A percentile compares a stretch with the other conserved stretches of the same genome.
These are phyloP conservation scores for Lymantria monacha DNA, from an alignment of 2,888 invertebrate species.

Conservation along the genomic window DNA sequence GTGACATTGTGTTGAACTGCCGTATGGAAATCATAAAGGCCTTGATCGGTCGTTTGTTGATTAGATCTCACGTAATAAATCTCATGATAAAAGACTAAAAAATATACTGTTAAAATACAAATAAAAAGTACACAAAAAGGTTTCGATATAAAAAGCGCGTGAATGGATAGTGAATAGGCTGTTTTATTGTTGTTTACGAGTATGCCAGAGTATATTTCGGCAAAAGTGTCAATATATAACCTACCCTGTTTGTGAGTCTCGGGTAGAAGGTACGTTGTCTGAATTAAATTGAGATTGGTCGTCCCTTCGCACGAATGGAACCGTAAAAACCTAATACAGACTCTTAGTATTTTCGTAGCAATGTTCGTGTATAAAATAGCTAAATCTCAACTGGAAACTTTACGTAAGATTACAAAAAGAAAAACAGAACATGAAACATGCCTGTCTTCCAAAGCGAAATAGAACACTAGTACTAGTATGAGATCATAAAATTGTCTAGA, in stretches of 20 bases:
- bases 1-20: conserved; percentile 38
- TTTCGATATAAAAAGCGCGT: conserved; percentile 21
- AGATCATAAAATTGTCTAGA: too few species aligned
- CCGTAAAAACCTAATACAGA: conserved; percentile 8
- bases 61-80: conserved; percentile 35
- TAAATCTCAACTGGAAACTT: background rate
- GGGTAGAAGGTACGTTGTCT: conserved; percentile 17
- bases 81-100: conserved; percentile 31
- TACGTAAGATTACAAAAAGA: background rate
- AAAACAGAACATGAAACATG: background rate
- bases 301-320: conserved; percentile 15
- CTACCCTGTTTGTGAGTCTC: conserved; percentile 9
- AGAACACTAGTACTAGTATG: too few species aligned
- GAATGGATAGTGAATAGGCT: conserved; percentile 12
- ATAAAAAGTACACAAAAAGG: conserved; percentile 1
- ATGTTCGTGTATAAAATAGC: background rate
- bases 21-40: conserved; percentile 45
- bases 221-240: conserved; percentile 24
- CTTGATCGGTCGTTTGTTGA: conserved; percentile 29
- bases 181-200: conserved; percentile 21
- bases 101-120: conserved; percentile 10
- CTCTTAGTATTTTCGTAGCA: background rate
- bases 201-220: background rate
- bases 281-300: conserved; percentile 23
- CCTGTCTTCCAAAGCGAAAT: too few species aligned